These are phyloP conservation scores for Chaenodraco wilsoni DNA, from an alignment of 2,797 vertebrate genomes.

Conservation along the genomic window DNA sequence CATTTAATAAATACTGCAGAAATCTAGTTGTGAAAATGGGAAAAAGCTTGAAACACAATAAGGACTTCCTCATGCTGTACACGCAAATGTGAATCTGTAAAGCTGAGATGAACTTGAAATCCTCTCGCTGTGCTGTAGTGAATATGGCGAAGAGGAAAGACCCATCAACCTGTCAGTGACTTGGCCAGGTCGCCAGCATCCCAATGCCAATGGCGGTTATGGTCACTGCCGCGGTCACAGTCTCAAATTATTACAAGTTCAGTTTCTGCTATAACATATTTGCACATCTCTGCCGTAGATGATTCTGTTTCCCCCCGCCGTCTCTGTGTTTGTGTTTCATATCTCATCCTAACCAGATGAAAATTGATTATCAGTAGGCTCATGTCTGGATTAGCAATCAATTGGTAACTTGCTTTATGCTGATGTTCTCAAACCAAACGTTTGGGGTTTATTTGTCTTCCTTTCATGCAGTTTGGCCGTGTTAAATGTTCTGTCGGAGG, in stretches of 20 bases:
- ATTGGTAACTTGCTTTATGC: slow-evolving; percentile 52
- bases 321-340: slow-evolving; percentile 37
- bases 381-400: slow-evolving; percentile 57
- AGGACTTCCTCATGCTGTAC: slow-evolving; percentile 28
- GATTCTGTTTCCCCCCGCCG: not conserved
- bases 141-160: slow-evolving; percentile 60
- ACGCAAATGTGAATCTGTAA: slow-evolving; percentile 20
- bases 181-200: slow-evolving; percentile 48
- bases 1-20: slow-evolving; percentile 37
- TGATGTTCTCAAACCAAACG: slow-evolving; percentile 54
- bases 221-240: slow-evolving; percentile 56
- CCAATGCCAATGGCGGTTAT: slow-evolving; percentile 61
- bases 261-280: slow-evolving; percentile 52
- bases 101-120: slow-evolving; percentile 42
- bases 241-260: slow-evolving; percentile 67
- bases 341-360: slow-evolving; percentile 45
- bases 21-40: slow-evolving; percentile 19
- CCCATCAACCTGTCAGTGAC: slow-evolving; percentile 73
- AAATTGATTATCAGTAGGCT: slow-evolving; percentile 52
- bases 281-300: slow-evolving; percentile 38
- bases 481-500: slow-evolving; percentile 73
- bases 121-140: slow-evolving; percentile 32
- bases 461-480: slow-evolving; percentile 53
- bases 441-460: slow-evolving; percentile 57
- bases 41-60: slow-evolving; percentile 2